Conservation (phyloP, 2,888 invertebrate species). For the Eulithis prunata region DNA sequence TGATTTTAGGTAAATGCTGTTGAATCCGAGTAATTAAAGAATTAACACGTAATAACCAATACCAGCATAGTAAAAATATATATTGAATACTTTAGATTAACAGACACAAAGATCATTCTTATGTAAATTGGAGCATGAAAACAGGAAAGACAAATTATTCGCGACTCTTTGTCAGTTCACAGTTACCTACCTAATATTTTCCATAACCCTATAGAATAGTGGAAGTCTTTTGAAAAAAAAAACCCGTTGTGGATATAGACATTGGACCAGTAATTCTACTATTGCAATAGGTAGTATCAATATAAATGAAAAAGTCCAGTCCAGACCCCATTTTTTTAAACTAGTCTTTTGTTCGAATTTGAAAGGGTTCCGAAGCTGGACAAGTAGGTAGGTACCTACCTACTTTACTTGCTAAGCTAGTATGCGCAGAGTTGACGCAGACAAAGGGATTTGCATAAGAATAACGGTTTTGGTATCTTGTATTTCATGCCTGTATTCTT, state of each 20-base stretch:
- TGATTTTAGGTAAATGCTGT: too few relatives aligned
- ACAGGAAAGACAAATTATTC: background rate
- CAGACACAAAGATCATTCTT: too few relatives aligned
- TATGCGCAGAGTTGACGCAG: background rate
- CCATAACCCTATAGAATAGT: background rate
- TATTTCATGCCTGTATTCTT: too few relatives aligned
- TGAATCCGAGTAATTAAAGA: too few relatives aligned
- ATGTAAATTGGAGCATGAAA: background rate
- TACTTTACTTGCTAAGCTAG: background rate
- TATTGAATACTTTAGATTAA: too few relatives aligned
- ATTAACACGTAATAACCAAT: too few relatives aligned
- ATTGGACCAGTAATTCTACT: background rate
- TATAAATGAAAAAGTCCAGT: background rate
- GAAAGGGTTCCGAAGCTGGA: background rate
- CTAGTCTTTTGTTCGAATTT: background rate
- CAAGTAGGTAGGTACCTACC: too few relatives aligned
- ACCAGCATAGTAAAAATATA: too few relatives aligned
- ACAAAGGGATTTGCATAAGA: too few relatives aligned
- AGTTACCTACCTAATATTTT: too few relatives aligned
- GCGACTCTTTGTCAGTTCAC: background rate
- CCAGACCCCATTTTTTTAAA: background rate
- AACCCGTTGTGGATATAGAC: background rate
- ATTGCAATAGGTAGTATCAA: background rate
- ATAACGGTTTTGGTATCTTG: too few relatives aligned
- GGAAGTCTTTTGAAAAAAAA: slow-evolving; percentile 8